Conservation (phyloP, 2,797 vertebrate genomes). For the Alauda arvensis region DNA sequence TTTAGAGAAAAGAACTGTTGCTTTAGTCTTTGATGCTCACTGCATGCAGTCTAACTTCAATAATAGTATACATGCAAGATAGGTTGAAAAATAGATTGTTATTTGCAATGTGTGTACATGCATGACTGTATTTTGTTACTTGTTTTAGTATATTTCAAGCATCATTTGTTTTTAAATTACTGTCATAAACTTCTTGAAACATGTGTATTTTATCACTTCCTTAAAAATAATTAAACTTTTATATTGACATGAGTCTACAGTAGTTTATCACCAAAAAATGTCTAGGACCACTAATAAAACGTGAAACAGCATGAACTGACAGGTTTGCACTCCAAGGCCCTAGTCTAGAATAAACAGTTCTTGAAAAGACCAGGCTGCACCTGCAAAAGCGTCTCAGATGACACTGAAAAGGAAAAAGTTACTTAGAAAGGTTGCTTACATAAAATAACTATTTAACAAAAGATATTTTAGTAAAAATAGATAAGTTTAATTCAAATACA, state of each 20-base stretch:
- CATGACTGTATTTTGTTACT: not conserved
- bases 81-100: not conserved
- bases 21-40: not conserved
- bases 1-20: not conserved
- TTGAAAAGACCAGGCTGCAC: not conserved
- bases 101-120: not conserved
- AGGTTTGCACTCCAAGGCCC: not conserved
- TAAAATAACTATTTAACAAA: not conserved
- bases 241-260: not conserved
- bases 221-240: not conserved
- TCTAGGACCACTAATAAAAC: not conserved
- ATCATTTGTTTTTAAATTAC: not conserved
- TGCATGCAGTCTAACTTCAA: not conserved
- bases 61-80: not conserved
- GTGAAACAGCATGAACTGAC: not conserved
- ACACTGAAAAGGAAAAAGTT: not conserved
- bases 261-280: not conserved
- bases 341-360: not conserved
- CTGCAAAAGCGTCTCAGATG: not conserved
- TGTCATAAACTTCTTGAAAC: not conserved
- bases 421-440: not conserved
- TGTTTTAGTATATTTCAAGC: not conserved
- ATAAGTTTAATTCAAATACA: not conserved
- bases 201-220: not conserved
- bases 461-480: not conserved